phyloP scores from a whole-genome alignment of 2,888 invertebrate species.

The Zaprionus lineosus region DNA sequence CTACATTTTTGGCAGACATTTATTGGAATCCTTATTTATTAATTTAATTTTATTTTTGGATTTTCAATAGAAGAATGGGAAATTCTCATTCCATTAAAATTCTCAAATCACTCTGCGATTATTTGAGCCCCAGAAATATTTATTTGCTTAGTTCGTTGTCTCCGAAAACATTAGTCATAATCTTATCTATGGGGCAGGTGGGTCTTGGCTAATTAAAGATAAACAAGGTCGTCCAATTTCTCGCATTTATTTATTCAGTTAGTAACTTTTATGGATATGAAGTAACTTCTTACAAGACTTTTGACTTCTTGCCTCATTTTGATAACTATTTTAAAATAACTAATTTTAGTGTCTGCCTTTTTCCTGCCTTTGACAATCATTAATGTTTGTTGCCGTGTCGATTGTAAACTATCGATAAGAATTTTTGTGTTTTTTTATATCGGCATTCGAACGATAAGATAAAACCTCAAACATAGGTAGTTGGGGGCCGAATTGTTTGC shows the following conservation, averaged over 20 bases:
- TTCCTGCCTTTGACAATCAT: slow-evolving; percentile 41
- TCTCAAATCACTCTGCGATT: slow-evolving; percentile 14
- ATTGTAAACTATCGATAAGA: slow-evolving; percentile 51
- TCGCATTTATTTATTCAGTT: neutral
- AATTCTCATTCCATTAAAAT: slow-evolving; percentile 9
- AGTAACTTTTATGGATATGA: neutral
- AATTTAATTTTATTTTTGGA: too few relatives aligned
- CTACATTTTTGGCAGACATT: too few relatives aligned
- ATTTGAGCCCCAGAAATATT: slow-evolving; percentile 8
- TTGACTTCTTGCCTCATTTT: too few relatives aligned
- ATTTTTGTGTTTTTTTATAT: slow-evolving; percentile 49
- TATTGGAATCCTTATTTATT: too few relatives aligned
- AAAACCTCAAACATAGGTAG: slow-evolving; percentile 21
- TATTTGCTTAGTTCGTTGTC: slow-evolving; percentile 17
- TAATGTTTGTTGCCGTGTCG: slow-evolving; percentile 40
- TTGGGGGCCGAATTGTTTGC: slow-evolving; percentile 30
- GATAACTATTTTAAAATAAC: neutral
- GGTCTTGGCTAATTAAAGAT: slow-evolving; percentile 33
- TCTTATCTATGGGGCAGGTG: slow-evolving; percentile 42
- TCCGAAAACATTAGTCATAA: slow-evolving; percentile 18
- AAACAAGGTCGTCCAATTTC: slow-evolving; percentile 48
- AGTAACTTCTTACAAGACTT: too few relatives aligned
- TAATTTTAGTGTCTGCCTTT: neutral
- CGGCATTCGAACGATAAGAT: slow-evolving; percentile 64
- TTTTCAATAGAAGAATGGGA: too few relatives aligned